A percentile compares a stretch with the other conserved stretches of the same genome.
Conservation (phyloP, 2,113 vertebrate genomes). For the Donacobius atricapilla region DNA sequence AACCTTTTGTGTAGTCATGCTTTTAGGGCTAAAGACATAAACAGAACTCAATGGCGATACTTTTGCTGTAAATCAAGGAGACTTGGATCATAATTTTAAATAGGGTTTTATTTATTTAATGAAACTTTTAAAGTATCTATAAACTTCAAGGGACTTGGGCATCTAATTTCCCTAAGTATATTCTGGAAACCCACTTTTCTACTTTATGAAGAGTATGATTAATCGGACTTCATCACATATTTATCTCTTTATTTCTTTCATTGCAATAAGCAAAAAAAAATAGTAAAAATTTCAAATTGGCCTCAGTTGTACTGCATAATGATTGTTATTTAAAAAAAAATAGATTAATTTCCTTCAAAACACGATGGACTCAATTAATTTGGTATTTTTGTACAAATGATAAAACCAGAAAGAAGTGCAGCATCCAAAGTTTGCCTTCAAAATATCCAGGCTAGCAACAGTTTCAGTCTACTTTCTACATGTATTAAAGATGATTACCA, state of each 20-base stretch:
- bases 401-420: not conserved
- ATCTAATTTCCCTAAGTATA: not conserved
- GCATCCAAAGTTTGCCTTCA: not conserved
- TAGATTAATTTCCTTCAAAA: not conserved
- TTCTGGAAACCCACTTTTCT: not conserved
- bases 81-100: not conserved
- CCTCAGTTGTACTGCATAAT: not conserved
- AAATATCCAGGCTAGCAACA: not conserved
- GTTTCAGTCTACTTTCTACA: not conserved
- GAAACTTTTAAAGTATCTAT: not conserved
- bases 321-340: not conserved
- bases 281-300: not conserved
- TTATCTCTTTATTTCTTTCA: not conserved
- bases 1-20: not conserved
- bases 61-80: not conserved
- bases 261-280: not conserved
- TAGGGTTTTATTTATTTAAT: not conserved
- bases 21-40: not conserved
- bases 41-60: not conserved
- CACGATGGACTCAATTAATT: accelerated
- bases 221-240: not conserved
- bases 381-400: not conserved
- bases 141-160: not conserved
- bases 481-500: not conserved
- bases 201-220: not conserved